Conservation (phyloP, 2,888 invertebrate genomes). For the Osedax frankpressi region DNA sequence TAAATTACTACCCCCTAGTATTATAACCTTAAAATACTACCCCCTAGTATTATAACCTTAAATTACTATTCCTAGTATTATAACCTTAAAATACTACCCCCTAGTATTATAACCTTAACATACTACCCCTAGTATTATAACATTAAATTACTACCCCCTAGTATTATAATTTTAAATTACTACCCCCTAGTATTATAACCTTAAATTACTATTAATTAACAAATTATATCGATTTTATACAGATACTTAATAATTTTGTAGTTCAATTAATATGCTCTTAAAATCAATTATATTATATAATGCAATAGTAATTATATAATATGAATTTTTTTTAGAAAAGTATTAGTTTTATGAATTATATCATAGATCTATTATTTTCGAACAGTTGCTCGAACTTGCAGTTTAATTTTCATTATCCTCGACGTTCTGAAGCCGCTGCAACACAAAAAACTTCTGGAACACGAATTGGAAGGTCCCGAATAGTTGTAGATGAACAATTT, state of each 20-base stretch:
- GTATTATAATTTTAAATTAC: neutral
- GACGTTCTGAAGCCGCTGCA: slow-evolving; percentile 93
- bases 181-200: neutral
- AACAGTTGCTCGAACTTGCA: slow-evolving; percentile 85
- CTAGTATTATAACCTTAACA: neutral
- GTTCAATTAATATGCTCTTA: neutral
- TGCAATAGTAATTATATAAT: neutral
- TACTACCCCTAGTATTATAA: too few relatives aligned
- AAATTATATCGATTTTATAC: neutral
- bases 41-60: neutral
- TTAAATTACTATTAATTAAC: neutral
- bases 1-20: too few relatives aligned
- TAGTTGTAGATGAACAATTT: too few relatives aligned
- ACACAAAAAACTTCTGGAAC: slow-evolving; percentile 87
- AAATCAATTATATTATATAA: neutral
- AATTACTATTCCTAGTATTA: too few relatives aligned
- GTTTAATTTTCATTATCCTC: slow-evolving; percentile 88
- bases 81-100: neutral
- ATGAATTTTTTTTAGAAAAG: slow-evolving; percentile 6
- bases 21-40: neutral
- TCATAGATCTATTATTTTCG: too few relatives aligned
- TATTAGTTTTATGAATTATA: neutral
- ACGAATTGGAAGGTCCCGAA: slow-evolving; percentile 85
- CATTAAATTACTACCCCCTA: neutral
- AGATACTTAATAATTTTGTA: neutral